Percentiles rank a stretch among this genome's conserved stretches.
phyloP scores from a whole-genome alignment of 1,140 invertebrate species.

The Aphis craccivora region DNA sequence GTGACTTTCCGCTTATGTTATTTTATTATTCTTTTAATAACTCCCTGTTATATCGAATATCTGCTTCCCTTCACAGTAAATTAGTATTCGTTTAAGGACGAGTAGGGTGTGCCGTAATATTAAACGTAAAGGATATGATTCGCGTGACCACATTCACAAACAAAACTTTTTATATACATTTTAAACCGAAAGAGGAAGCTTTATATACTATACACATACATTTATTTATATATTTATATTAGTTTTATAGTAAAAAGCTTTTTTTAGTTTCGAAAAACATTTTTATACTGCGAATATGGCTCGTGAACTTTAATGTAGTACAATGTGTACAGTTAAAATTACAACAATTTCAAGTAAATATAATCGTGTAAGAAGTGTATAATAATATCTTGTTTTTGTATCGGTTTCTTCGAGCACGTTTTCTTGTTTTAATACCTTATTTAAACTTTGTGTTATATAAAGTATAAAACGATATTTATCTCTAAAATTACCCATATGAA shows the following conservation, averaged over 20 bases:
- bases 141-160: not conserved
- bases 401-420: not conserved
- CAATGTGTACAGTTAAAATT: not conserved
- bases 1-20: not conserved
- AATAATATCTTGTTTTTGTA: not conserved
- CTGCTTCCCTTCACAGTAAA: not conserved
- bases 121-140: not conserved
- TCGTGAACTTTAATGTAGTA: not conserved
- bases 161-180: not conserved
- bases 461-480: not conserved
- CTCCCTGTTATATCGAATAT: not conserved
- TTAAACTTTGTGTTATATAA: not conserved
- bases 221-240: not conserved
- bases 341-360: not conserved
- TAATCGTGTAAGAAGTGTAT: not conserved
- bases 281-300: not conserved
- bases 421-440: not conserved
- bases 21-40: not conserved
- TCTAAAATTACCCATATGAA: not conserved
- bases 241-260: not conserved
- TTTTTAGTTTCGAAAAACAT: not conserved
- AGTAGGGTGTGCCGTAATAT: not conserved
- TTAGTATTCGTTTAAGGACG: not conserved
- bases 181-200: not conserved
- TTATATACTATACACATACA: not conserved